A percentile compares a stretch with the other conserved stretches of the same genome.
phyloP scores from a whole-genome alignment of 2,888 invertebrate genomes.

The Ichneumoninae sp. region DNA sequence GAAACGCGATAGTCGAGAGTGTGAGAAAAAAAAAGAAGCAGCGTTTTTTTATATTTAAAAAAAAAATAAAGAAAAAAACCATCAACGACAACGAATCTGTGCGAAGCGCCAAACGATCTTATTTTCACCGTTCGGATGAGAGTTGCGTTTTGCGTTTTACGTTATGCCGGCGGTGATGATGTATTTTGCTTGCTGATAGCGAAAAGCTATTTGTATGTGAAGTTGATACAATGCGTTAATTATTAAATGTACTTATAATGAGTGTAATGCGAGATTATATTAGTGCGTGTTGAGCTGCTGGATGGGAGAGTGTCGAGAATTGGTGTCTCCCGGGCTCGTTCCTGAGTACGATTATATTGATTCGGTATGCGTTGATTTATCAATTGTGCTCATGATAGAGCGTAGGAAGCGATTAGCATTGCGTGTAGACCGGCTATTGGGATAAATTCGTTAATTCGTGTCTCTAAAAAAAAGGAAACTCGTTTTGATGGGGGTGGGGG shows the following conservation, averaged over 20 bases:
- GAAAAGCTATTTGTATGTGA: slow-evolving; percentile 48
- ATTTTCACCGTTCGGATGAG: slow-evolving; percentile 48
- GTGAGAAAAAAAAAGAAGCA: slow-evolving; percentile 34
- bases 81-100: slow-evolving; percentile 42
- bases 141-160: slow-evolving; percentile 19
- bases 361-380: background rate
- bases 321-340: slow-evolving; percentile 6
- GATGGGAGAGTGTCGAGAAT: background rate
- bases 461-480: slow-evolving; percentile 8
- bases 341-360: background rate
- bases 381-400: background rate
- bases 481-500: slow-evolving; percentile 38
- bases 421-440: background rate
- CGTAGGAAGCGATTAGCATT: background rate
- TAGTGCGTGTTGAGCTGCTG: slow-evolving; percentile 27
- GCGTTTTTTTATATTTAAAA: slow-evolving; percentile 53
- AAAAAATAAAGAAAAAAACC: background rate
- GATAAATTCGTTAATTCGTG: slow-evolving; percentile 6
- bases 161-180: slow-evolving; percentile 16
- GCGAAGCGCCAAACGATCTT: slow-evolving; percentile 45
- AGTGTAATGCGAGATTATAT: slow-evolving; percentile 42
- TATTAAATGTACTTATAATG: slow-evolving; percentile 39
- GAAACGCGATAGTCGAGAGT: slow-evolving; percentile 32
- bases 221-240: slow-evolving; percentile 49
- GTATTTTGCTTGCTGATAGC: slow-evolving; percentile 51